Evolutionary conservation across 2,797 vertebrate genomes (phyloP).

Genomic region (Acropternis orthonyx): DNA sequence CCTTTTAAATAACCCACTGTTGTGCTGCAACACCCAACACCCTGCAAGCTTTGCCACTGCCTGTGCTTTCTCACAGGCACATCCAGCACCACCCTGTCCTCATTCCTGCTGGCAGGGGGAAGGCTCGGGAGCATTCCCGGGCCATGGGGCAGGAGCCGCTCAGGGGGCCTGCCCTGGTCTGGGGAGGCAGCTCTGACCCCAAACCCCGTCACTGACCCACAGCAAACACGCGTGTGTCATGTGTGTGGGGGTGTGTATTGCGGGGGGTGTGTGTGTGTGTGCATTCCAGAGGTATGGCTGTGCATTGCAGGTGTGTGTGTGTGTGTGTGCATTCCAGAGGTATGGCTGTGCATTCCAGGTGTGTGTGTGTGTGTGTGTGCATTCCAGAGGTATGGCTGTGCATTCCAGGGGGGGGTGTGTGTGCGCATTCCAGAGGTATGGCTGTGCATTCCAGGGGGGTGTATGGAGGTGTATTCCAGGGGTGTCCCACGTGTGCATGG

Average conservation of each 20-base stretch:
- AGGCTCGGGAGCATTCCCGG: not conserved
- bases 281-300: too few species aligned
- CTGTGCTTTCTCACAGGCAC: not conserved
- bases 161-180: fast-evolving
- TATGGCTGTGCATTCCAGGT: not conserved
- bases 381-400: too few species aligned
- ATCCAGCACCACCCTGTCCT: fast-evolving
- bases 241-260: not conserved
- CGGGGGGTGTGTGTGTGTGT: not conserved
- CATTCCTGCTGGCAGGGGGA: fast-evolving
- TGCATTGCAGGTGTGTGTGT: too few species aligned
- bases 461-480: not conserved
- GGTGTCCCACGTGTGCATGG: too few species aligned
- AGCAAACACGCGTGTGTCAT: fast-evolving
- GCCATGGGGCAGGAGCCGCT: not conserved
- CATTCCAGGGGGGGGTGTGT: not conserved
- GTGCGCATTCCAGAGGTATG: not conserved
- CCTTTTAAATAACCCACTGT: fast-evolving
- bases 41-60: fast-evolving
- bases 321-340: too few species aligned
- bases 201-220: not conserved
- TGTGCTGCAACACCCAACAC: fast-evolving
- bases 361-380: not conserved
- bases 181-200: not conserved
- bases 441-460: not conserved